phyloP scores from a whole-genome alignment of 1,140 invertebrate species.

The Drosophila azteca region DNA sequence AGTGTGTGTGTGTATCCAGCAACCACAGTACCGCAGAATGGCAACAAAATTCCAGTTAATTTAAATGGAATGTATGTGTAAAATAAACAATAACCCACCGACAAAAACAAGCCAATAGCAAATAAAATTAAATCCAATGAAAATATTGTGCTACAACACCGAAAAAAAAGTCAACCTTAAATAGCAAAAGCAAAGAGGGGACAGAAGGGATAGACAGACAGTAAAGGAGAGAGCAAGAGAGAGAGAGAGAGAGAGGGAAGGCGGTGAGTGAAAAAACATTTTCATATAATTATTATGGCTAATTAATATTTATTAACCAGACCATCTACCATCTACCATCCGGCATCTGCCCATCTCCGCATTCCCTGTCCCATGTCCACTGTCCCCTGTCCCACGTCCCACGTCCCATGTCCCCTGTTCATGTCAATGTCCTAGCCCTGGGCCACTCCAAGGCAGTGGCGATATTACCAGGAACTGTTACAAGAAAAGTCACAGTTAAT shows the following conservation, averaged over 20 bases:
- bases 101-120: constrained; percentile 8
- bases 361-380: not conserved
- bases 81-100: constrained; percentile 48
- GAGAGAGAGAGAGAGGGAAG: no score
- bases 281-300: constrained; percentile 70
- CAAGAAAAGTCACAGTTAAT: constrained; percentile 46
- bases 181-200: not conserved
- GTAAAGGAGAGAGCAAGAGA: constrained; percentile 1
- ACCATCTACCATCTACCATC: constrained; percentile 1
- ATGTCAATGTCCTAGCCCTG: constrained; percentile 14
- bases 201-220: constrained; percentile 10
- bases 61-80: constrained; percentile 54
- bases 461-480: no score
- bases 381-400: no score
- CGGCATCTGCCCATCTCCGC: no score
- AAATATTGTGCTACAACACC: constrained; percentile 13
- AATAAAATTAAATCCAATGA: constrained; percentile 31
- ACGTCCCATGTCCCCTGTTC: not conserved
- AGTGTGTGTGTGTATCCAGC: constrained; percentile 10
- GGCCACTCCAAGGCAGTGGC: constrained; percentile 4
- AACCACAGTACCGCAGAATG: constrained; percentile 30
- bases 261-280: constrained; percentile 29
- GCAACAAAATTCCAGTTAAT: constrained; percentile 56
- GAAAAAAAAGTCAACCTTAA: no score
- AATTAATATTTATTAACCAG: constrained; percentile 74